These are phyloP conservation scores for Emydocephalus ijimae DNA, from an alignment of 2,113 vertebrate species.

Conservation along the genomic window DNA sequence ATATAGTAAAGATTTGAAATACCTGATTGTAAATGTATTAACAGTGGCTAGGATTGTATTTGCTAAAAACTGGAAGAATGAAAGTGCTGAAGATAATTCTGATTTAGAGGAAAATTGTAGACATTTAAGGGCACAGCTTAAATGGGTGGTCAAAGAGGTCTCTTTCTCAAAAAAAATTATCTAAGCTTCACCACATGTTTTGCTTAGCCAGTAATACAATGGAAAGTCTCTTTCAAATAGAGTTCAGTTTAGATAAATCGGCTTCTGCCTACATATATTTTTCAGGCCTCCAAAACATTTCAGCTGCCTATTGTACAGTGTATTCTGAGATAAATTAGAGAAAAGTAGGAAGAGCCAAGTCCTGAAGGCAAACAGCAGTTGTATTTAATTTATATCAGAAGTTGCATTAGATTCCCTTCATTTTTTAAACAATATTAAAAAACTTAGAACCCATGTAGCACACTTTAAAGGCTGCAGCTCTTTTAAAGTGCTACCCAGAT, in stretches of 20 bases:
- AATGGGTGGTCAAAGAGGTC: background rate
- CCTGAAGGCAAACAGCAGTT: background rate
- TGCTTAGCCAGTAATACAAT: background rate
- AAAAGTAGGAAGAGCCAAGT: background rate
- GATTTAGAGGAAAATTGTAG: background rate
- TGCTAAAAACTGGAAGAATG: background rate
- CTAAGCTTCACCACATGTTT: background rate
- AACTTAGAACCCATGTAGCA: background rate
- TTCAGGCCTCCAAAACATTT: background rate
- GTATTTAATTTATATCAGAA: background rate
- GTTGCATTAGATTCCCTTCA: background rate
- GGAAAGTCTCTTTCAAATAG: background rate
- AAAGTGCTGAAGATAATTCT: background rate
- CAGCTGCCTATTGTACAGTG: background rate
- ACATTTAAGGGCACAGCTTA: background rate
- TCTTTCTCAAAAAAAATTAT: background rate
- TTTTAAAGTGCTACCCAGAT: background rate
- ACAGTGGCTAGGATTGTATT: too few relatives aligned
- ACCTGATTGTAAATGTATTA: too few relatives aligned
- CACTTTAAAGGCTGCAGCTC: background rate
- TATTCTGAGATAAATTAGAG: background rate
- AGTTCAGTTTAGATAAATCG: background rate
- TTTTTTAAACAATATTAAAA: background rate
- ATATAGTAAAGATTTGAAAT: too few relatives aligned
- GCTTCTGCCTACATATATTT: background rate